phyloP scores from a whole-genome alignment of 1,140 invertebrate species.

The Cyclina sinensis region DNA sequence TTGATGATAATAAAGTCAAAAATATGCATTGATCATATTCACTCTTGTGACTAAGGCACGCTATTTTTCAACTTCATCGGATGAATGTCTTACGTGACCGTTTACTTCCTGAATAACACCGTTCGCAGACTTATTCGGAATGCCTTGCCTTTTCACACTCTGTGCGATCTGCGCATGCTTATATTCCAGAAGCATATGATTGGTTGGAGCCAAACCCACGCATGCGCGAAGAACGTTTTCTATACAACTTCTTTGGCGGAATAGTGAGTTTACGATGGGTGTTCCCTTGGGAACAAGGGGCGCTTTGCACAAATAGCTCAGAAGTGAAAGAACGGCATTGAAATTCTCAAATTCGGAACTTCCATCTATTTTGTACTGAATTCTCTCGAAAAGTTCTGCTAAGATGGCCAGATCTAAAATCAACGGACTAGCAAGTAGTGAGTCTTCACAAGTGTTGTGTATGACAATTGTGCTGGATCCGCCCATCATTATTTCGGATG shows the following conservation, averaged over 20 bases:
- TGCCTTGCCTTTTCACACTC: background rate
- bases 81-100: slow-evolving; percentile 40
- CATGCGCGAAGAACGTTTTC: slow-evolving; percentile 95
- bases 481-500: slow-evolving; percentile 97
- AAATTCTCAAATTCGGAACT: slow-evolving; percentile 89
- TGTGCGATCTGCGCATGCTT: slow-evolving; percentile 79
- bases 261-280: slow-evolving; percentile 96
- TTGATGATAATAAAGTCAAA: too few species aligned
- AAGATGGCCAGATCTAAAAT: slow-evolving; percentile 97
- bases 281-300: slow-evolving; percentile 89
- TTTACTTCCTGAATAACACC: background rate
- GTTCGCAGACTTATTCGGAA: background rate
- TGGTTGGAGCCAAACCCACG: slow-evolving; percentile 93
- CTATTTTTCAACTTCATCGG: slow-evolving; percentile 59
- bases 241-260: slow-evolving; percentile 94
- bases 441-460: slow-evolving; percentile 99
- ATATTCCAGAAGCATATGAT: slow-evolving; percentile 92
- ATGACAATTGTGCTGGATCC: slow-evolving; percentile 97
- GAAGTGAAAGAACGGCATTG: slow-evolving; percentile 93
- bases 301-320: slow-evolving; percentile 96
- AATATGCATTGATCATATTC: too few species aligned
- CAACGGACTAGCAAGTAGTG: slow-evolving; percentile 95
- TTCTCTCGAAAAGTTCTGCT: slow-evolving; percentile 94
- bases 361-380: slow-evolving; percentile 89
- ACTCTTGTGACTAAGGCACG: too few species aligned